Evolutionary conservation across 2,888 invertebrate species (phyloP), one percentile per base, ranked within the genome.

Genomic region (Crocallis elinguaria): DNA sequence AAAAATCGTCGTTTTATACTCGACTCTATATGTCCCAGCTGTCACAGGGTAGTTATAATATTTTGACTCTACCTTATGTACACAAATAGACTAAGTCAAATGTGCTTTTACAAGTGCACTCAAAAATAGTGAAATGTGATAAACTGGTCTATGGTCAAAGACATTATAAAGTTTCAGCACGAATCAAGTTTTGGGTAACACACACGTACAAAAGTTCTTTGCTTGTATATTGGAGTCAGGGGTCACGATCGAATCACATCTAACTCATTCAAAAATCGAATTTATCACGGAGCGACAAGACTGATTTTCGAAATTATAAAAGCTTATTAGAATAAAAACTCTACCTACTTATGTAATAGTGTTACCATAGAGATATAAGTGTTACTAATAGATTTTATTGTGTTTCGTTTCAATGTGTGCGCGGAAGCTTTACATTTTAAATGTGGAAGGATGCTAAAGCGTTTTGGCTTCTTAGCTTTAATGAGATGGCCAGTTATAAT

Each of bases 141-240:
- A 64, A 59, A 61, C 35, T 52, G 50, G 43, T 60, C 53, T 55
- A 66, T 57, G 27, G 45, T 58, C 57, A 43, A 35, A 48, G 44
- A 27, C 37, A 52, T 50, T 56, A 37, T 44, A 51, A 42, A 57
- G 50, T 58, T 60, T 60, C 56, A 58, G 62, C 41, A 46, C 53
- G 42, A 67, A 66, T 68, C 67, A 59, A 67, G 69, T 71, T 73
- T 67, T 49, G 49, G 60, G 52, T 61, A 66, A 71, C 66, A 60
- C 66, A 69, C 64, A 74, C 67, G 64, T 64, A 57, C 54, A 66
- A 63, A 69, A 62, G 66, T 53, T 61, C 66, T 73, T 78, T 77
- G 75, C 76, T 65, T 76, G 70, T 75, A 69, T 66, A 71, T 70
- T 71, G 66, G 65, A 75, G 72, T 73, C 75, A 78, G 75, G 78